These are phyloP conservation scores for Plectus sambesii DNA, from an alignment of 1,140 invertebrate species.

Conservation along the genomic window DNA sequence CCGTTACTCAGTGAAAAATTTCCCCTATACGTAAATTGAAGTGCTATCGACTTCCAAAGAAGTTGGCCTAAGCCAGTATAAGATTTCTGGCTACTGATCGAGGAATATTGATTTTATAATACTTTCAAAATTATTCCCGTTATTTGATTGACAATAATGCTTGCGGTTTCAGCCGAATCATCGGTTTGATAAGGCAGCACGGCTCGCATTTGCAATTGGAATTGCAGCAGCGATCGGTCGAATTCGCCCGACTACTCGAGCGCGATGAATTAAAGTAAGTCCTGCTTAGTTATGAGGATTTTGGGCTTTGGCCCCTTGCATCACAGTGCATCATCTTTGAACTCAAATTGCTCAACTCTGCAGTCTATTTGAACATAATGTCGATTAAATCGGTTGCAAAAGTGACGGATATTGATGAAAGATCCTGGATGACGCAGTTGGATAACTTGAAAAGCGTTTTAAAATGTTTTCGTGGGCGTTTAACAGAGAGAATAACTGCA, in stretches of 20 bases:
- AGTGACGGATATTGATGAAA: no score
- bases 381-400: no score
- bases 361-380: no score
- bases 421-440: no score
- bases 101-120: not conserved
- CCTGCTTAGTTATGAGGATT: not conserved
- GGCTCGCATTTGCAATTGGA: conserved; percentile 86
- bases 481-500: no score
- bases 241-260: conserved; percentile 79
- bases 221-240: conserved; percentile 86
- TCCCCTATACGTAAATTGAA: conserved; percentile 1
- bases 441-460: no score
- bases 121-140: conserved; percentile 29
- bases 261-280: conserved; percentile 56
- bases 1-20: not conserved
- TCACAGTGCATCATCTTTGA: no score
- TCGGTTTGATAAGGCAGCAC: conserved; percentile 75
- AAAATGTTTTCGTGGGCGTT: no score
- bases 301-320: conserved; percentile 6
- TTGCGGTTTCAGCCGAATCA: conserved; percentile 59
- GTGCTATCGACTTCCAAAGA: conserved; percentile 9
- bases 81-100: conserved; percentile 9
- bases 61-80: conserved; percentile 13
- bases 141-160: conserved; percentile 50
- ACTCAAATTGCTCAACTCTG: no score